Percentiles rank a stretch among this genome's conserved stretches.
These are phyloP conservation scores for Actenoides hombroni DNA, from an alignment of 2,113 vertebrate genomes.

Conservation along the genomic window DNA sequence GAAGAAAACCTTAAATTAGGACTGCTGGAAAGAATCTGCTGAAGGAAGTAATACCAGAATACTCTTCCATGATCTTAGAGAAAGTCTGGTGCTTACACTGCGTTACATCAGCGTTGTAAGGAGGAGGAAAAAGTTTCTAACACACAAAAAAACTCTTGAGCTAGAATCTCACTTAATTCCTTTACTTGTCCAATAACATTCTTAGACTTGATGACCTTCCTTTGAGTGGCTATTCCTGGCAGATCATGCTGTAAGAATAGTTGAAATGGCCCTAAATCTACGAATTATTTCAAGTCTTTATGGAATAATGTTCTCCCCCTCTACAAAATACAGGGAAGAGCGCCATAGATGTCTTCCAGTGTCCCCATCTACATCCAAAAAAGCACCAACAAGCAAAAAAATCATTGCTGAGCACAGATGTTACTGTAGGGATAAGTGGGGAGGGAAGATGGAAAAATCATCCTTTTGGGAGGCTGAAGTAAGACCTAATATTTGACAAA, in stretches of 20 bases:
- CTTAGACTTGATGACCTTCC: background rate
- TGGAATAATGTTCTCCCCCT: background rate
- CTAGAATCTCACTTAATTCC: background rate
- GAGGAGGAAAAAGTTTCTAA: background rate
- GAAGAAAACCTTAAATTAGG: slow-evolving; percentile 4
- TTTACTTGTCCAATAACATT: background rate
- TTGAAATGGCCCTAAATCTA: background rate
- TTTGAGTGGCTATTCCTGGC: slow-evolving; percentile 2
- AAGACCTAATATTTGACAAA: background rate
- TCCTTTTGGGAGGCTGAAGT: background rate
- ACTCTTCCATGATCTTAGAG: background rate
- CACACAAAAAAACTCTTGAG: fast-evolving
- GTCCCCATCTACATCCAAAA: background rate
- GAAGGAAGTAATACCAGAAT: background rate
- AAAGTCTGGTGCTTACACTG: background rate
- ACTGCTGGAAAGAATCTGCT: background rate
- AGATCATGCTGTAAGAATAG: background rate
- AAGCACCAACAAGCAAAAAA: background rate
- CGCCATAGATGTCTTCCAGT: background rate
- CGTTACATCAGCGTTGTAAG: background rate
- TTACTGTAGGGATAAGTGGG: background rate
- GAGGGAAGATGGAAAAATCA: background rate
- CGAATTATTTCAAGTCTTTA: background rate
- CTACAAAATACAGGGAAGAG: background rate
- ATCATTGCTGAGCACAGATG: background rate